Percentiles rank a stretch among this genome's conserved stretches.
Conservation (phyloP, 2,797 vertebrate genomes). For the Dromococcyx pavoninus region DNA sequence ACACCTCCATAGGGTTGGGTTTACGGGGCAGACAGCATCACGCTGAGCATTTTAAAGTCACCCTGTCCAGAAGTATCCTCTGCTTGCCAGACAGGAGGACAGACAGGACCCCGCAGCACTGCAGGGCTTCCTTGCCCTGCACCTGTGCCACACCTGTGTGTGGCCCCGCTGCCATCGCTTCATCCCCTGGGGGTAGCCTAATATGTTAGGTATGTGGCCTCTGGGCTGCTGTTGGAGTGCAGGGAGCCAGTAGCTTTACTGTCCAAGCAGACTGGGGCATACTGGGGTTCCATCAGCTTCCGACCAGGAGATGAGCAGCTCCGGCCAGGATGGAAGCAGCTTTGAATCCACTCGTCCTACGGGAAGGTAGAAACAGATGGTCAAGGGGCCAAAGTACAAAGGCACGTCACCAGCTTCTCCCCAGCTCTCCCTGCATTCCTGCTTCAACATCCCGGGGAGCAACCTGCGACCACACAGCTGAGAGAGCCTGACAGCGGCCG, state of each 20-base stretch:
- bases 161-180: neutral
- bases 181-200: neutral
- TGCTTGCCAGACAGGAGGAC: neutral
- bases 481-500: neutral
- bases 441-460: neutral
- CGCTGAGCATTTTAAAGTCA: neutral
- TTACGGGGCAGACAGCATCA: neutral
- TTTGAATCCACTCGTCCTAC: neutral
- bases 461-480: rapidly evolving
- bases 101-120: neutral
- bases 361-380: neutral
- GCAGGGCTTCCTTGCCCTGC: neutral
- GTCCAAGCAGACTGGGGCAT: too few relatives aligned
- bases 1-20: neutral
- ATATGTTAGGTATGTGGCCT: too few relatives aligned
- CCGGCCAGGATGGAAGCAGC: neutral
- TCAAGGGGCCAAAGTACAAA: neutral
- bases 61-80: neutral
- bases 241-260: too few relatives aligned
- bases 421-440: neutral
- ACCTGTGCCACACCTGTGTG: too few relatives aligned
- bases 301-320: neutral
- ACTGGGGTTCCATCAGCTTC: neutral
- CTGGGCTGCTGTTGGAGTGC: too few relatives aligned
- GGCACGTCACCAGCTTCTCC: rapidly evolving